Conservation (phyloP, 2,113 vertebrate species). For the Microtus ochrogaster region DNA sequence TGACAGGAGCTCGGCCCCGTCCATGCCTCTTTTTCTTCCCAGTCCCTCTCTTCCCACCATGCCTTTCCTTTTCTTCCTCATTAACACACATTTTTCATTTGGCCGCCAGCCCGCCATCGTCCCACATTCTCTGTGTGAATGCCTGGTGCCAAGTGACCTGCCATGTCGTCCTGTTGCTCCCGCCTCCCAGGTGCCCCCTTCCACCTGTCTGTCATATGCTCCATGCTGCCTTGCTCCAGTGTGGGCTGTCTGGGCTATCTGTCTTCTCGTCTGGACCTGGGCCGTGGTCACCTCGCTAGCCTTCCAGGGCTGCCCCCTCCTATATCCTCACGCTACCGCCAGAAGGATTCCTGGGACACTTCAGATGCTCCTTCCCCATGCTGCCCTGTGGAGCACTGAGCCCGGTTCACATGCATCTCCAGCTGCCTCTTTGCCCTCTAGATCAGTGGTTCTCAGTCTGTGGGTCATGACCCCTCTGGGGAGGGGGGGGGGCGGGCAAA, state of each 20-base stretch:
- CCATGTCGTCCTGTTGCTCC: fast-evolving
- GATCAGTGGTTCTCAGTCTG: not conserved
- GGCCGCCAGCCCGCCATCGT: not conserved
- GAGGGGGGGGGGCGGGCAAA: not conserved
- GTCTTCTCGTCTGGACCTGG: not conserved
- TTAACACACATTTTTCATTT: not conserved
- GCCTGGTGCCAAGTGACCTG: not conserved
- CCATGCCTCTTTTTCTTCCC: not conserved
- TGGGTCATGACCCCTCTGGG: not conserved
- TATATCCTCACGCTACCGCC: no score
- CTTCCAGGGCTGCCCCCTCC: not conserved
- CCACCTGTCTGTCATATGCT: no score
- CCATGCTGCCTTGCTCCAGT: fast-evolving
- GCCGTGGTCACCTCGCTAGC: fast-evolving
- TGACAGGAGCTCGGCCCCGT: not conserved
- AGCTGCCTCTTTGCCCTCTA: not conserved
- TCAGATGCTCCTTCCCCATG: fast-evolving
- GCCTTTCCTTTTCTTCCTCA: not conserved
- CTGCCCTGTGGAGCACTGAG: fast-evolving
- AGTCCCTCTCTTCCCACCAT: not conserved
- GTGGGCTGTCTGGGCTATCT: fast-evolving
- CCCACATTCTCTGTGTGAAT: not conserved
- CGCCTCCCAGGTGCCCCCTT: not conserved
- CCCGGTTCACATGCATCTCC: not conserved
- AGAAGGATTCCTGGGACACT: not conserved